Evolutionary conservation across 2,113 vertebrate species (phyloP), one percentile per base, ranked within the genome.

Genomic region (Xiphophorus maculatus): DNA sequence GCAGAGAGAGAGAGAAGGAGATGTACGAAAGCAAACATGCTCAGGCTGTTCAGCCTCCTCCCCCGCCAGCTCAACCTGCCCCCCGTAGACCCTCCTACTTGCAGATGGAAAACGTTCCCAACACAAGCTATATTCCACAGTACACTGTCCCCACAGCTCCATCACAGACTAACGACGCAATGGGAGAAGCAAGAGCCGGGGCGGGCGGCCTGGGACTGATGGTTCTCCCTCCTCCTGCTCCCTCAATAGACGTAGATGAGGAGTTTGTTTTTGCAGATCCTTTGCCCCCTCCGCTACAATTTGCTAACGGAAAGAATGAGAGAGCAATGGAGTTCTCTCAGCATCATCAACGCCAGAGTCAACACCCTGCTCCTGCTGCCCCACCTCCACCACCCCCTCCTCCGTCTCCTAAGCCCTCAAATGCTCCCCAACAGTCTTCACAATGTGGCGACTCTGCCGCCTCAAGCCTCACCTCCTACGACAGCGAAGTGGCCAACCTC

Each of bases 191-290:
- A 54, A 75, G 80, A 79, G 79, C 62, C 12, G 86, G 77, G 3
- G 44, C 54, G 0, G 79, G 81, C n/a, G 83, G 94, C 77, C 92
- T 96, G 0, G 96, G 95, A 5, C 89, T 96, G 61, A 94, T 97
- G 84, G 94, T 97, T 30, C 89, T 97, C 69, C 97, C 97, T 30
- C 97, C 97, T 3, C 97, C 97, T 0, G 95, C 96, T 48, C 96
- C 95, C 1, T 98, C 97, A 32, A 94, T 97, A 79, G 97, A 98
- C 14, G 93, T 89, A 51, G 97, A 97, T 3, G 97, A 98, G 27
- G 97, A 98, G 40, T 97, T 98, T 88, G 95, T 98, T 40, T 97
- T 97, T 63, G 95, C 87, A 2, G 97, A 98, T 63, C 97, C 97
- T 0, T 92, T 98, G 73, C 97, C 97, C 0, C 97, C 97, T 3